Evolutionary conservation across 1,140 invertebrate species (phyloP).

Genomic region (Ganaspis sp.): DNA sequence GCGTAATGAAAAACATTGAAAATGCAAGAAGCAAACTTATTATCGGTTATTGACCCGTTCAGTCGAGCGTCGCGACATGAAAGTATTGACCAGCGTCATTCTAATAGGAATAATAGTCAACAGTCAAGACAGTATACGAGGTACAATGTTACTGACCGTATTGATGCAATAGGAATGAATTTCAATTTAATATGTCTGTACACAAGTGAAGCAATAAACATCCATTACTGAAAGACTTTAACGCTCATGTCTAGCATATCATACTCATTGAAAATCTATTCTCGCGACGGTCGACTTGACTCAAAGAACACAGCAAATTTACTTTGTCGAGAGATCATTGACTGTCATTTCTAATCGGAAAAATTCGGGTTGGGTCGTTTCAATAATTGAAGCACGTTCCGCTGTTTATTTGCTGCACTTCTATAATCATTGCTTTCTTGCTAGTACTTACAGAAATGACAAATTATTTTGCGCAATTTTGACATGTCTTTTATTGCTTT

Average conservation of each 20-base stretch:
- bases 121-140: constrained; percentile 21
- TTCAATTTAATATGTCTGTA: constrained; percentile 18
- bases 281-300: constrained; percentile 38
- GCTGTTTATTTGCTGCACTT: not conserved
- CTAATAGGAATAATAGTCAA: constrained; percentile 12
- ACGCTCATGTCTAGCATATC: not conserved
- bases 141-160: constrained; percentile 36
- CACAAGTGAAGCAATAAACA: constrained; percentile 20
- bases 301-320: constrained; percentile 34
- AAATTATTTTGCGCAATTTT: not conserved
- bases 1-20: constrained; percentile 14
- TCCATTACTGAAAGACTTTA: constrained; percentile 3
- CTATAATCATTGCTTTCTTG: not conserved
- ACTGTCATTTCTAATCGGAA: not conserved
- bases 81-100: constrained; percentile 29
- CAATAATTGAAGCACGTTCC: not conserved
- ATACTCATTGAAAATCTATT: constrained; percentile 36
- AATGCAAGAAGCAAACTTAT: constrained; percentile 37
- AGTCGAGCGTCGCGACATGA: constrained; percentile 11
- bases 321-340: not conserved
- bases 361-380: not conserved
- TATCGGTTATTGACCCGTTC: constrained; percentile 49
- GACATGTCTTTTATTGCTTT: constrained; percentile 14
- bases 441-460: not conserved
- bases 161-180: constrained; percentile 18